Evolutionary conservation across 2,113 vertebrate genomes (phyloP).

Genomic region (Daboia siamensis): DNA sequence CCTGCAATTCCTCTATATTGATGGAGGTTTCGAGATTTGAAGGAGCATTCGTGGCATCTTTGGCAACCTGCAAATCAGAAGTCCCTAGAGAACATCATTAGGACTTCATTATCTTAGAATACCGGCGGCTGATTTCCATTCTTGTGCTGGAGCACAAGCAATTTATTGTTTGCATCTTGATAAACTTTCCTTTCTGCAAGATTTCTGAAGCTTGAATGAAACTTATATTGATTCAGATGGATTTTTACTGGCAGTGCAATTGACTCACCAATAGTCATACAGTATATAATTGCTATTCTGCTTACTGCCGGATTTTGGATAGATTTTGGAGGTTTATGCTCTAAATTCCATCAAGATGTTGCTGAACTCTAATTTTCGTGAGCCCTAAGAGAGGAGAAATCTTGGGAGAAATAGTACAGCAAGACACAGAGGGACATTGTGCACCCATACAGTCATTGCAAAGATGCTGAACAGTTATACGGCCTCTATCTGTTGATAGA

Average conservation of each 20-base stretch:
- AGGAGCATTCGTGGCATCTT: neutral
- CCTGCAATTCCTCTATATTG: neutral
- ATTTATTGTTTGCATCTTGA: neutral
- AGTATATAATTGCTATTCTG: neutral
- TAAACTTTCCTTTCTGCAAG: neutral
- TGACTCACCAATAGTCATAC: neutral
- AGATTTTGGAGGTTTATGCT: neutral
- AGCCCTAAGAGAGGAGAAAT: neutral
- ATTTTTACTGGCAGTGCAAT: neutral
- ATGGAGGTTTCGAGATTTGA: neutral
- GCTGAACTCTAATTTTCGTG: neutral
- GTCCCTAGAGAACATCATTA: neutral
- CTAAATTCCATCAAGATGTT: neutral
- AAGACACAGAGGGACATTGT: neutral
- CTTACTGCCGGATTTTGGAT: neutral
- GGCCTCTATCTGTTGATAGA: neutral
- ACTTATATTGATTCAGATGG: neutral
- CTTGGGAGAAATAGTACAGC: neutral
- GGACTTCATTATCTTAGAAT: neutral
- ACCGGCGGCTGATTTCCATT: neutral
- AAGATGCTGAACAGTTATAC: neutral
- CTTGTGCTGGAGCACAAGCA: neutral
- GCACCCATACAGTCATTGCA: neutral
- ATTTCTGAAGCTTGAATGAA: neutral
- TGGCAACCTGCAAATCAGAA: rapidly evolving